phyloP scores from a whole-genome alignment of 2,888 invertebrate species.

The Zhengitettix transpicula region DNA sequence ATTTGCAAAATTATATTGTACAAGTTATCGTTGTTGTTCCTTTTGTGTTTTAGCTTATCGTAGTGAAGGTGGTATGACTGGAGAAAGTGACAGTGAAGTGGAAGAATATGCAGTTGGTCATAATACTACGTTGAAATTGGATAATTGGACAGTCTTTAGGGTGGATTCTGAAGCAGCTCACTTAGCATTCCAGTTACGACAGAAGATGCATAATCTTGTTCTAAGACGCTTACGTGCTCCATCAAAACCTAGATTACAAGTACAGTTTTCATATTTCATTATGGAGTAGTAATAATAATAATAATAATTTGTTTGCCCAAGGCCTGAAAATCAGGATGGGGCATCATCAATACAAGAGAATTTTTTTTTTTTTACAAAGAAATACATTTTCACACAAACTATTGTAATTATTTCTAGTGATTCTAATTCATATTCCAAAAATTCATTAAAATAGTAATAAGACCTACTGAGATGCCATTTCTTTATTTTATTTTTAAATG shows the following conservation, averaged over 20 bases:
- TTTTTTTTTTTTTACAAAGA: too few relatives aligned
- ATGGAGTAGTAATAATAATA: neutral
- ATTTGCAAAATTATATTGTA: neutral
- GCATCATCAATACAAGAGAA: too few relatives aligned
- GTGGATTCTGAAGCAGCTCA: constrained; percentile 49
- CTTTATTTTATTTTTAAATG: too few relatives aligned
- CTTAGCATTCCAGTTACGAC: constrained; percentile 46
- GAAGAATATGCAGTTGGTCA: constrained; percentile 30
- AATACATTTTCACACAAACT: too few relatives aligned
- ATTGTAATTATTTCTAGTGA: too few relatives aligned
- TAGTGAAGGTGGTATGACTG: constrained; percentile 6
- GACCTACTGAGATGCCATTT: too few relatives aligned
- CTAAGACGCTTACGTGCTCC: constrained; percentile 27
- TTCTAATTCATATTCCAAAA: too few relatives aligned
- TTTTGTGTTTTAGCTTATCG: constrained; percentile 3
- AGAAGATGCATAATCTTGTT: constrained; percentile 55
- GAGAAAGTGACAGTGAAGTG: constrained; percentile 33
- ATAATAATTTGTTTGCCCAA: too few relatives aligned
- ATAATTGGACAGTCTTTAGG: constrained; percentile 59
- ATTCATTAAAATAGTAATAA: too few relatives aligned
- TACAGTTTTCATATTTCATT: constrained; percentile 7
- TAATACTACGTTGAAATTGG: constrained; percentile 39
- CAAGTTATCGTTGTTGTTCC: too few relatives aligned
- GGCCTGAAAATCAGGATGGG: too few relatives aligned
- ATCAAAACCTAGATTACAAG: constrained; percentile 27